phyloP scores from a whole-genome alignment of 1,140 invertebrate species.

The Drosophila arawakana region DNA sequence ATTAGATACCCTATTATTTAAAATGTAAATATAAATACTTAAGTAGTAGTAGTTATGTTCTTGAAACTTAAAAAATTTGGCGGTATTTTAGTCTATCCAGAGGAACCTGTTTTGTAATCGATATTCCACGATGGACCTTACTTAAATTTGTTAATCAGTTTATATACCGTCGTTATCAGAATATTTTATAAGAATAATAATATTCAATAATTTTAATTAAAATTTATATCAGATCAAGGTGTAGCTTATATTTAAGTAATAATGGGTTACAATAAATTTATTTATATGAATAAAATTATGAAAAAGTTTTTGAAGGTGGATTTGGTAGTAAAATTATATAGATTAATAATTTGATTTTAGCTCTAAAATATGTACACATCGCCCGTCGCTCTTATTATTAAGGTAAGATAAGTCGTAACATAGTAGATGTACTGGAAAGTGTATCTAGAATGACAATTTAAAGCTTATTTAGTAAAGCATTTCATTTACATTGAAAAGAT shows the following conservation, averaged over 20 bases:
- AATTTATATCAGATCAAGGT: slow-evolving; percentile 86
- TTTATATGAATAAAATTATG: slow-evolving; percentile 77
- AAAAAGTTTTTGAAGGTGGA: slow-evolving; percentile 85
- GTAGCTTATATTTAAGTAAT: slow-evolving; percentile 84
- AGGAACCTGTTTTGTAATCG: slow-evolving; percentile 86
- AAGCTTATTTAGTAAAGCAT: slow-evolving; percentile 84
- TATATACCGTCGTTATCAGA: too few relatives aligned
- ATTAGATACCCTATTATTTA: too few relatives aligned
- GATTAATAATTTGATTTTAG: slow-evolving; percentile 84
- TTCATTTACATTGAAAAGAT: slow-evolving; percentile 41
- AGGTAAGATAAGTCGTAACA: slow-evolving; percentile 88
- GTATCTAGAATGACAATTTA: slow-evolving; percentile 86
- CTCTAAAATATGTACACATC: slow-evolving; percentile 81
- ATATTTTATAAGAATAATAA: slow-evolving; percentile 85
- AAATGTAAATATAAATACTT: too few relatives aligned
- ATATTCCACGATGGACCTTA: slow-evolving; percentile 85
- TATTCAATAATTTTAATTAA: slow-evolving; percentile 84
- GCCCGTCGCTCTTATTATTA: slow-evolving; percentile 3
- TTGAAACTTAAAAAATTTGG: slow-evolving; percentile 86
- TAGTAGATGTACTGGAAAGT: slow-evolving; percentile 89
- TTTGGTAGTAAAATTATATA: slow-evolving; percentile 86
- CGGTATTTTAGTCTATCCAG: slow-evolving; percentile 86
- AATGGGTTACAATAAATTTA: slow-evolving; percentile 86
- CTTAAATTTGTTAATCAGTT: slow-evolving; percentile 77
- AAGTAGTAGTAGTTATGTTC: slow-evolving; percentile 85